Evolutionary conservation across 2,797 vertebrate genomes (phyloP), one percentile per base, ranked within the genome.

Genomic region (Hafferia zeledoni): DNA sequence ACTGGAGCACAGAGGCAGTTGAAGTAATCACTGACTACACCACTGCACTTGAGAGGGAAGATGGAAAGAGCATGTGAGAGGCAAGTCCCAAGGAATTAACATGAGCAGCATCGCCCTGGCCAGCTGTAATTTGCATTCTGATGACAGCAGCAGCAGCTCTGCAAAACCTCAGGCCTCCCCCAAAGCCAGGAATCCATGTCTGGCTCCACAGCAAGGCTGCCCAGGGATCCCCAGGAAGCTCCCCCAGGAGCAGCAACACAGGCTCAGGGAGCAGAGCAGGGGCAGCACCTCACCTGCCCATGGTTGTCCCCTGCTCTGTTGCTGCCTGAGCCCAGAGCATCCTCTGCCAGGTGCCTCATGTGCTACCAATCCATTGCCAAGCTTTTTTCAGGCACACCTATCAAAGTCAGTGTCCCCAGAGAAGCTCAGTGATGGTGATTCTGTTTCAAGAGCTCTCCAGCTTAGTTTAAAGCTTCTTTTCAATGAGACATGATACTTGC

Each of bases 221-320:
- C 10, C 0, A 2, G 44, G 27, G 11, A 7, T 20, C 19, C 47
- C 46, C 7, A 5, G 31, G 61, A 56, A 59, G 11, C 13, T 56
- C 17, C n/a, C 35, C 9, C 17, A 0, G 23, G 57, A 37, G 27
- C 28, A 5, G 4, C 25, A 15, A 23, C 4, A 3, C 0, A 1
- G 61, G 31, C 20, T 56, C 22, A 3, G n/a, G 25, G 13, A 50
- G 69, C 7, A 50, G 47, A 37, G 30, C 15, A 35, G 28, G 37
- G 28, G 4, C n/a, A 23, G 9, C n/a, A 31, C 14, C n/a, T n/a
- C 23, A 6, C 17, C 13, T 46, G 17, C 27, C 13, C 2, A 0
- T 4, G 22, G 4, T 25, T 41, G 23, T 11, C 2, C 30, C 28
- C 23, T 4, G 14, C 39, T 11, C 64, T 35, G 39, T 37, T 44